Evolutionary conservation across 2,888 invertebrate species (phyloP).

Genomic region (Holacanthella duospinosa): DNA sequence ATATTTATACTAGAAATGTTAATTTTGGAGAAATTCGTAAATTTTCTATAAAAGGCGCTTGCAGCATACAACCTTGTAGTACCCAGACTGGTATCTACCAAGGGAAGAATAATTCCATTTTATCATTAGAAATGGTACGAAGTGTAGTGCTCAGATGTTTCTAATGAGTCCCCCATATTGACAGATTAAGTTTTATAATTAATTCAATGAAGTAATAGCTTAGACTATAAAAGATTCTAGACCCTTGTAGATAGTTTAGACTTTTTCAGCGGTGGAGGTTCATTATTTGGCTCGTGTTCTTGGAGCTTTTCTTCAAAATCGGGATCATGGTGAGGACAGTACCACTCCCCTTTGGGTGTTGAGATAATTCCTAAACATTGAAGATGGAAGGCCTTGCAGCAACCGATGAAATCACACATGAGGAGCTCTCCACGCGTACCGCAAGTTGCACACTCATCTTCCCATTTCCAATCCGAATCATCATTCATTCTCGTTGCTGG

Average conservation of each 20-base stretch:
- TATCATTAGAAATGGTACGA: too few relatives aligned
- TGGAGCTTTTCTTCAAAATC: background rate
- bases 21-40: too few relatives aligned
- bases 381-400: conserved; percentile 28
- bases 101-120: too few relatives aligned
- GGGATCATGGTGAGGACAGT: conserved; percentile 36
- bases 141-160: too few relatives aligned
- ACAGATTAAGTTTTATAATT: too few relatives aligned
- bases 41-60: too few relatives aligned
- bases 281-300: background rate
- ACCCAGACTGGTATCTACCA: too few relatives aligned
- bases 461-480: conserved; percentile 20
- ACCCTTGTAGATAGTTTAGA: background rate
- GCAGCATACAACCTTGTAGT: too few relatives aligned
- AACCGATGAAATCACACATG: conserved; percentile 25
- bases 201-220: too few relatives aligned
- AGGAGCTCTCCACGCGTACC: conserved; percentile 25
- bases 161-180: too few relatives aligned
- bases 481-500: background rate
- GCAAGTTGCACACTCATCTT: conserved; percentile 29
- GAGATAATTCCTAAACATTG: conserved; percentile 19
- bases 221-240: too few relatives aligned
- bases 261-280: background rate
- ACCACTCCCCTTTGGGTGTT: conserved; percentile 22
- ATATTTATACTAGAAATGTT: too few relatives aligned